Evolutionary conservation across 2,113 vertebrate genomes (phyloP).

Genomic region (Dinomys branickii): DNA sequence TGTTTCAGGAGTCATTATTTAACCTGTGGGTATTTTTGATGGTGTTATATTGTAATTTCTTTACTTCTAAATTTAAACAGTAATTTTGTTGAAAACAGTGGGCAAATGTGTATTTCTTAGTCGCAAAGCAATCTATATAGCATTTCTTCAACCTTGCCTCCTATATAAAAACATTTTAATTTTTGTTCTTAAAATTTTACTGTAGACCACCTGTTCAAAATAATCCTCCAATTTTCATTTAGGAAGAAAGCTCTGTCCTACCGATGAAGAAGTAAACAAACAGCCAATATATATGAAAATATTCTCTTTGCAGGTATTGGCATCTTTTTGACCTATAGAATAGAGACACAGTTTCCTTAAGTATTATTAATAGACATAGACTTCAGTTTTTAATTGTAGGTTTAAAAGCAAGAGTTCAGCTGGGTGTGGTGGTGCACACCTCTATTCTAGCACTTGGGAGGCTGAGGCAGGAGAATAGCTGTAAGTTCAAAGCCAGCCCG

Average conservation of each 20-base stretch:
- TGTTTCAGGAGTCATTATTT: slow-evolving; percentile 72
- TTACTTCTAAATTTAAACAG: slow-evolving; percentile 63
- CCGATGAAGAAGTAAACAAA: slow-evolving; percentile 53
- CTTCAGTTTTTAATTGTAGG: slow-evolving; percentile 23
- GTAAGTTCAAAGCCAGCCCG: background rate
- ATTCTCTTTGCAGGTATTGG: background rate
- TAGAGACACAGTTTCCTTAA: slow-evolving; percentile 21
- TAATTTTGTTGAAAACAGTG: slow-evolving; percentile 60
- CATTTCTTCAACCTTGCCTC: slow-evolving; percentile 39
- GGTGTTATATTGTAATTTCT: slow-evolving; percentile 57
- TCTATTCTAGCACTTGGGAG: background rate
- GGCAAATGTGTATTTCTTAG: slow-evolving; percentile 55
- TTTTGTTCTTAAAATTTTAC: slow-evolving; percentile 37
- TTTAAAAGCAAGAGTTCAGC: slow-evolving; percentile 34
- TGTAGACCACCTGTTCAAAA: slow-evolving; percentile 2
- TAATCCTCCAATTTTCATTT: slow-evolving; percentile 51
- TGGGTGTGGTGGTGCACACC: background rate
- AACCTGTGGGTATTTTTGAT: slow-evolving; percentile 58
- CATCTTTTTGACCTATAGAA: slow-evolving; percentile 16
- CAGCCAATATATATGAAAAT: slow-evolving; percentile 9
- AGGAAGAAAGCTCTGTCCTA: slow-evolving; percentile 47
- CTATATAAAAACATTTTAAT: slow-evolving; percentile 54
- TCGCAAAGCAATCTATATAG: slow-evolving; percentile 38
- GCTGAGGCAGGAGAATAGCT: background rate
- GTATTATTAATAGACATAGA: slow-evolving; percentile 19